Base-by-base conservation (phyloP, 2,797 vertebrate species). In the Enteromius anoplus region DNA sequence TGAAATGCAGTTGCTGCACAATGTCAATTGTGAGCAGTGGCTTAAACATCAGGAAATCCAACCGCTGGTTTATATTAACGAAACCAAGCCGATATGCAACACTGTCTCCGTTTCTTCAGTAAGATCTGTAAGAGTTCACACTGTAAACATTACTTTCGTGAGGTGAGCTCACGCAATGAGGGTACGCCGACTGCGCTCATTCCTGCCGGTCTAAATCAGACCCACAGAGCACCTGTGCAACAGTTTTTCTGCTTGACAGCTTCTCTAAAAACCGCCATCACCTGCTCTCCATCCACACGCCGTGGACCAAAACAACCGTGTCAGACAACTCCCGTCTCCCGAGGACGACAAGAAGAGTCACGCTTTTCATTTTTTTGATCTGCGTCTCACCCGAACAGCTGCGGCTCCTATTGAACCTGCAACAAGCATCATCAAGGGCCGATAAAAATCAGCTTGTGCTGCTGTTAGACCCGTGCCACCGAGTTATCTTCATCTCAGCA, bases 191-290 rank as follows among this genome's bases (percentile, higher is more conserved):
- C 90, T 92, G 92, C 76, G 78, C 77, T 85, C 19, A 53, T 65
- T 84, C 29, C 78, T 29, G 53, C 68, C 86, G 80, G 87, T 84
- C 84, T 42, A 82, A 86, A 87, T 89, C 84, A 86, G 87, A 86
- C 92, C 76, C 85, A 89, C 77, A 84, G 90, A 92, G 92, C 95
- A 95, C 94, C 95, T 95, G 95, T 87, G 89, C 88, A 82, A 86
- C 89, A 84, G 85, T 75, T 91, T 91, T 93, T 94, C 90, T 93
- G 93, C 94, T 90, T 86, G 87, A 85, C 85, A 91, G 92, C 88
- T 82, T 71, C 45, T 91, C 78, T 90, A 93, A 94, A 93, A 91
- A 87, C 83, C 90, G 87, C 93, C 84, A 73, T 93, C 94, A 92
- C 91, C 37, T 89, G 90, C 42, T 49, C 26, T 86, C 89, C 60